phyloP scores from a whole-genome alignment of 2,797 vertebrate genomes.

The Macropodus opercularis region DNA sequence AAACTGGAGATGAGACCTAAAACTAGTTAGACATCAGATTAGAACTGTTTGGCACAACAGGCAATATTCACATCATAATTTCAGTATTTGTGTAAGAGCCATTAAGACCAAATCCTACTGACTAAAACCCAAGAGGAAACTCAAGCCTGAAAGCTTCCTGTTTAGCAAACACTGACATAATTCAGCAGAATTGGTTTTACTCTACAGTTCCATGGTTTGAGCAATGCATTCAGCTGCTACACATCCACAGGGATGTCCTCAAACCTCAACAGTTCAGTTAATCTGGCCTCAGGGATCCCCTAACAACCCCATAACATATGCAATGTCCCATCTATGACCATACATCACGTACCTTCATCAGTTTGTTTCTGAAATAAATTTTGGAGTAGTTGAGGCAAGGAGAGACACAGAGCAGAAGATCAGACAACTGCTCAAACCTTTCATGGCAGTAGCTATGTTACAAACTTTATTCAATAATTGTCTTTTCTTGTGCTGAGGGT shows the following conservation, averaged over 20 bases:
- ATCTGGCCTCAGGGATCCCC: slow-evolving; percentile 47
- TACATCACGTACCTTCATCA: slow-evolving; percentile 75
- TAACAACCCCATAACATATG: slow-evolving; percentile 30
- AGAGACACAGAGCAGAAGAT: slow-evolving; percentile 26
- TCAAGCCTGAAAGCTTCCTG: neutral
- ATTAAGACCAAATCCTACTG: neutral
- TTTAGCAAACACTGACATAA: slow-evolving; percentile 2
- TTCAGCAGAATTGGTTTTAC: neutral
- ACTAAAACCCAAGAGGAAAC: slow-evolving; percentile 6
- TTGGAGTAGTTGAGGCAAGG: slow-evolving; percentile 37
- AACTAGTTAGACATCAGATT: slow-evolving; percentile 9
- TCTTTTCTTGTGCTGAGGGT: neutral
- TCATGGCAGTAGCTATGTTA: neutral
- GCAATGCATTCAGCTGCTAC: slow-evolving; percentile 20
- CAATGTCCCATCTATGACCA: slow-evolving; percentile 64
- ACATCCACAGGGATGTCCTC: slow-evolving; percentile 41
- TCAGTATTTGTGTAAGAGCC: neutral
- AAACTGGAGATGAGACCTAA: slow-evolving; percentile 58
- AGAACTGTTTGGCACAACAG: neutral
- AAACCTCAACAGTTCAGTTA: slow-evolving; percentile 11
- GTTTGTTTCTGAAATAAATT: slow-evolving; percentile 74
- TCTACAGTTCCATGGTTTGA: neutral
- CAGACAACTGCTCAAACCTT: slow-evolving; percentile 18
- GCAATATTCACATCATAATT: neutral
- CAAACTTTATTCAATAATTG: neutral